Evolutionary conservation across 1,140 invertebrate genomes (phyloP).

Genomic region (Proales similis): DNA sequence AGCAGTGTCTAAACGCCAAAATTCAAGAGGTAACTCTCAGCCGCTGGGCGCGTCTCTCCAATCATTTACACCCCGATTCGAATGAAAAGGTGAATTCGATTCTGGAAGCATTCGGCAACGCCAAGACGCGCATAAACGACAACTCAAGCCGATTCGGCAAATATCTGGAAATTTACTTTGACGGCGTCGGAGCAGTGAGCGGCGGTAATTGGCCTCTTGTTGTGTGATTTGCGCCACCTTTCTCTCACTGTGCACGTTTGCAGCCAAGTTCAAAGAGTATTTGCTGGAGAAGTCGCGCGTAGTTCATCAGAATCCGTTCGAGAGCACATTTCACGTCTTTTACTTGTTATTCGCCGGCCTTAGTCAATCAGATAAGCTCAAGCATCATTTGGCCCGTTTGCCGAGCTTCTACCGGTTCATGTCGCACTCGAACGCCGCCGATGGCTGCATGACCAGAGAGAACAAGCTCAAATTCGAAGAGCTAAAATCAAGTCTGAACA

Average conservation of each 20-base stretch:
- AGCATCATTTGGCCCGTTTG: constrained; percentile 12
- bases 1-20: constrained; percentile 34
- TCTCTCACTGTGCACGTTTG: constrained; percentile 41
- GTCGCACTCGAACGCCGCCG: constrained; percentile 27
- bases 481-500: constrained; percentile 22
- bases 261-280: constrained; percentile 74
- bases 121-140: constrained; percentile 67
- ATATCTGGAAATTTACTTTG: constrained; percentile 73
- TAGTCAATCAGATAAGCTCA: constrained; percentile 70
- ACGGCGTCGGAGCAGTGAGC: constrained; percentile 73
- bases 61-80: background rate
- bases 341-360: constrained; percentile 68
- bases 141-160: constrained; percentile 58
- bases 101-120: constrained; percentile 64
- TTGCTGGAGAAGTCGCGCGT: constrained; percentile 73
- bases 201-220: constrained; percentile 52
- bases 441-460: constrained; percentile 20
- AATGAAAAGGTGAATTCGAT: constrained; percentile 37
- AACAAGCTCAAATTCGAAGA: constrained; percentile 21
- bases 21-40: constrained; percentile 20
- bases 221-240: background rate
- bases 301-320: constrained; percentile 67
- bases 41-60: too few species aligned
- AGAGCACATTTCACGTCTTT: constrained; percentile 49
- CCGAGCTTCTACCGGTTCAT: constrained; percentile 27